Evolutionary conservation across 2,888 invertebrate genomes (phyloP), one percentile per base, ranked within the genome.

Genomic region (Salticus scenicus): DNA sequence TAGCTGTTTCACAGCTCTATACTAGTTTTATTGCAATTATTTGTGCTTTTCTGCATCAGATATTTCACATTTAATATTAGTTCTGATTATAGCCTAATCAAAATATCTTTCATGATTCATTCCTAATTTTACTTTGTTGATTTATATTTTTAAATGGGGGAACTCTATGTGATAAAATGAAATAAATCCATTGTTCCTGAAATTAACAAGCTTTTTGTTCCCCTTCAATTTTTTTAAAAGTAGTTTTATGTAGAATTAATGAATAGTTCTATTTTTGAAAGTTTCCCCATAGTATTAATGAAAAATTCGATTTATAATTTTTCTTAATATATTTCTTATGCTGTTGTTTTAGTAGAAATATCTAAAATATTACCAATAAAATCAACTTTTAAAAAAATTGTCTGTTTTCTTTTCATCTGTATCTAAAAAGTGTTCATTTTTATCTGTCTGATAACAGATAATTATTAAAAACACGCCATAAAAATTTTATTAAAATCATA

Each of bases 261-360:
- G 57, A 57, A 57, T 57, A 57, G 57, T 57, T 24, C 57, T 57
- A 57, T 57, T 57, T 57, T 57, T 57, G 57, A 57, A 57, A 57
- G 57, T 57, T 17, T 57, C 57, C 57, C 57, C 57, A 1, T 57
- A 57, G 57, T 1, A 57, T n/a, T 24, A 1, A 57, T 57, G 17
- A 17, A 24, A 57, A 57, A 24, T 24, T 57, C 24, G 57, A 57
- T 24, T 57, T 57, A 57, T 57, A 24, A 57, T 57, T 24, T 57
- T 24, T 57, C 57, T 17, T 57, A 24, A 37, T n/a, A 57, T 24
- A 57, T 57, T 57, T 57, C 57, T 57, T 24, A 57, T 57, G 57
- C 57, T 57, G 57, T 57, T 57, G 57, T 57, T 57, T 57, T 24
- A 57, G 57, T 57, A 57, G 57, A 17, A 4, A 20, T 57, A 57